Base-by-base conservation (phyloP, 2,113 vertebrate genomes). In the Sphaerodactylus townsendi region DNA sequence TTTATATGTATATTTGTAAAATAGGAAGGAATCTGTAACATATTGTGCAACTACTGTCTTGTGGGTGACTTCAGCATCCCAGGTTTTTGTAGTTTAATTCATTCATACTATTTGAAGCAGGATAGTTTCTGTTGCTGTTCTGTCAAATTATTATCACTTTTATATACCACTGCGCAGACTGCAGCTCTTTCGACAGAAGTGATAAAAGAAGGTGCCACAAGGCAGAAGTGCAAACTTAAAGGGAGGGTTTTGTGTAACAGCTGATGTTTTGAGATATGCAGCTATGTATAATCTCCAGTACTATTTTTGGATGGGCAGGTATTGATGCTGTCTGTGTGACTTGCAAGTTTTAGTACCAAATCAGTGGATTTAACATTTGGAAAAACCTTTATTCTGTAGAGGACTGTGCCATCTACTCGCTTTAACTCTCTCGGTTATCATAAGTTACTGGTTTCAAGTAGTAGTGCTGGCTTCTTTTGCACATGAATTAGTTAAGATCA, bases 1-100 rank as follows among this genome's bases (percentile, higher is more conserved):
- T 23, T 50, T 19, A 73, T 17, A 10, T 80, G 76, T 66, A 73
- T 90, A 71, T 68, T 72, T 74, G 50, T 85, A 56, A 37, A 44
- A 33, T 11, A 70, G 65, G 48, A 77, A 69, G 10, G 14, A 37
- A 72, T 10, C 9, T 59, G 39, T 41, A 59, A 28, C 10, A 50
- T 1, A 6, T 25, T 72, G 50, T 17, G 14, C 28, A 73, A 62
- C 21, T 25, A 48, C 10, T 62, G 2, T 10, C 56, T 8, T 41
- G 48, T 70, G 11, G 1, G 9, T 62, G 23, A 28, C 7, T 37
- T 53, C 9, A 10, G 46, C 5, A 17, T 21, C 41, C 33, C 17
- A 66, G 13, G 33, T 30, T 59, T 70, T 81, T 71, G 33, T 71
- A 72, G 68, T 30, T 11, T 25, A 11, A 15, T 78, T 64, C 59